These are phyloP conservation scores for Chalcis sispes DNA, from an alignment of 2,888 invertebrate species.

Conservation along the genomic window DNA sequence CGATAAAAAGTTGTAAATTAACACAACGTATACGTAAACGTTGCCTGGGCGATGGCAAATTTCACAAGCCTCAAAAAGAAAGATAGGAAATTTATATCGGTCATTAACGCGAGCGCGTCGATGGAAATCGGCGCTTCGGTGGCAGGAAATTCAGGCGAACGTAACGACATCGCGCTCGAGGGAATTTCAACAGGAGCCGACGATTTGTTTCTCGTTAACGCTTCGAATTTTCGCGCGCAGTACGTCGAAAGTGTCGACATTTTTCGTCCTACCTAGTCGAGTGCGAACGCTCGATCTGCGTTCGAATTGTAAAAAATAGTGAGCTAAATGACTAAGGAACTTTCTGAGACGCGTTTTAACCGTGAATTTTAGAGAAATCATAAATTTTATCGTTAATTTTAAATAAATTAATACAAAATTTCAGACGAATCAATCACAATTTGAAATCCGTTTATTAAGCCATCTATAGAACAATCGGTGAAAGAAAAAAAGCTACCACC, in stretches of 20 bases:
- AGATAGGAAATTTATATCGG: slow-evolving; percentile 26
- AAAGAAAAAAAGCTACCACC: too few species aligned
- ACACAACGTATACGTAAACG: too few species aligned
- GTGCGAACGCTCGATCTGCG: slow-evolving; percentile 1
- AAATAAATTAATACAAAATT: too few species aligned
- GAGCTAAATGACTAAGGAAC: neutral
- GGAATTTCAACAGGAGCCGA: slow-evolving; percentile 57
- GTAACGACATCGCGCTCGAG: slow-evolving; percentile 60
- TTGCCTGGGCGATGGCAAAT: neutral
- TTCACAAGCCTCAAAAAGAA: too few species aligned
- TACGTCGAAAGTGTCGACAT: slow-evolving; percentile 7
- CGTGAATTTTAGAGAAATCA: neutral
- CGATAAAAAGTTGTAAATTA: too few species aligned
- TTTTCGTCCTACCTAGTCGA: slow-evolving; percentile 17
- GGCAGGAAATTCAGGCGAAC: slow-evolving; percentile 54
- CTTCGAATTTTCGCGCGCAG: slow-evolving; percentile 16
- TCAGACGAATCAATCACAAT: too few species aligned
- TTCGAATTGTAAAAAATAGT: neutral
- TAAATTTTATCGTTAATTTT: neutral
- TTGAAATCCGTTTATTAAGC: too few species aligned
- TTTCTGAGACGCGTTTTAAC: neutral
- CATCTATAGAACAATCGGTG: too few species aligned
- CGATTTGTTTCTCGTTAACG: slow-evolving; percentile 59
- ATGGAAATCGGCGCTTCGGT: slow-evolving; percentile 50
- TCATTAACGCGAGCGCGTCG: slow-evolving; percentile 48